Percentiles rank a stretch among this genome's conserved stretches.
Conservation (phyloP, 1,140 invertebrate species). For the Scaptomyza pallida region DNA sequence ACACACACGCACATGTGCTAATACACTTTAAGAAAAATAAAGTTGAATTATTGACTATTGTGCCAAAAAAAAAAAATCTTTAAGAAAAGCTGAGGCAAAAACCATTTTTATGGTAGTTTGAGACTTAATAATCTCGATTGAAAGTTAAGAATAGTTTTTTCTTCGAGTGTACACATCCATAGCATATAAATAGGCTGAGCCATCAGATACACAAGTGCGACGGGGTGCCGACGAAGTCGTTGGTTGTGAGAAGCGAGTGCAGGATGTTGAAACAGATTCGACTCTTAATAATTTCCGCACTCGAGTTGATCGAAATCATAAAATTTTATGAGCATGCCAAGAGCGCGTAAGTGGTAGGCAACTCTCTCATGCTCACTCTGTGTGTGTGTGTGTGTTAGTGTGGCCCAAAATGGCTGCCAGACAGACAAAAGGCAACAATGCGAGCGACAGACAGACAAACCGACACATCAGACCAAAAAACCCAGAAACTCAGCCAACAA, state of each 20-base stretch:
- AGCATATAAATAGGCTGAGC: conserved; percentile 35
- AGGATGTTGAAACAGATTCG: conserved; percentile 81
- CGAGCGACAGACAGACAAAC: conserved; percentile 39
- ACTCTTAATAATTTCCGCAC: conserved; percentile 83
- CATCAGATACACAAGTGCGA: conserved; percentile 27
- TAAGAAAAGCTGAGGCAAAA: too few relatives aligned
- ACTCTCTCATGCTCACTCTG: conserved; percentile 12
- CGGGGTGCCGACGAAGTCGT: conserved; percentile 8
- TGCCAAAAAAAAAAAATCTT: too few relatives aligned
- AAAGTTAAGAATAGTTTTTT: too few relatives aligned
- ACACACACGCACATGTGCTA: neutral
- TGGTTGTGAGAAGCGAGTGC: conserved; percentile 21
- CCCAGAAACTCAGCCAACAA: neutral
- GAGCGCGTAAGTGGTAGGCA: conserved; percentile 72
- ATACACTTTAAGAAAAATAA: neutral
- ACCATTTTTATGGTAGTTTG: too few relatives aligned
- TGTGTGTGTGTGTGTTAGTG: conserved; percentile 27
- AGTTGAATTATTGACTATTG: neutral
- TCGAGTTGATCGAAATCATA: conserved; percentile 83
- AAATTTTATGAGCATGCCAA: conserved; percentile 81
- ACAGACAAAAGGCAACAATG: conserved; percentile 49
- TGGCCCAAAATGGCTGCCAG: conserved; percentile 73
- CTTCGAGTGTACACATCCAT: conserved; percentile 1
- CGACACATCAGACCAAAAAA: conserved; percentile 18
- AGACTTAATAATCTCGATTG: too few relatives aligned